phyloP scores from a whole-genome alignment of 2,113 vertebrate species.

The Larimichthys polyactis region DNA sequence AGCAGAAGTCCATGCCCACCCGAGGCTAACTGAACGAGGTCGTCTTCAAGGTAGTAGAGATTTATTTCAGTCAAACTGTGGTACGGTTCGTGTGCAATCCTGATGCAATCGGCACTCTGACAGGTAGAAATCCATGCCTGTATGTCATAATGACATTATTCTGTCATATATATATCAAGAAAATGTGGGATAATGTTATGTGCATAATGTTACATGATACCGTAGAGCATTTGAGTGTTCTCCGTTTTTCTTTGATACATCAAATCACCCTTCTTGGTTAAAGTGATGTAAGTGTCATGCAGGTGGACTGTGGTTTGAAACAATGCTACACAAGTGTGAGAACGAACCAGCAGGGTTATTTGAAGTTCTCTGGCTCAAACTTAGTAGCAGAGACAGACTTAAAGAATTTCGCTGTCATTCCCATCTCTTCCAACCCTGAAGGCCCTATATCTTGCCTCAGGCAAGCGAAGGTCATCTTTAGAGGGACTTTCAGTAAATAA shows the following conservation, averaged over 20 bases:
- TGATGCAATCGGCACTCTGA: not conserved
- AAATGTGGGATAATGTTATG: not conserved
- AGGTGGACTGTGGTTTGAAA: not conserved
- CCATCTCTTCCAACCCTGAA: not conserved
- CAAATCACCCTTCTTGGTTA: not conserved
- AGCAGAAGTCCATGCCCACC: not conserved
- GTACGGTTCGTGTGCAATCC: not conserved
- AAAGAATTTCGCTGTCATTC: slow-evolving; percentile 1
- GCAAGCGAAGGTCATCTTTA: slow-evolving; percentile 31
- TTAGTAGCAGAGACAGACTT: not conserved
- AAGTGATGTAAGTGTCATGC: not conserved
- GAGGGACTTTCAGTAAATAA: slow-evolving; percentile 34
- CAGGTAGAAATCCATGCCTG: not conserved
- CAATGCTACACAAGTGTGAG: not conserved
- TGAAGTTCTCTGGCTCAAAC: not conserved
- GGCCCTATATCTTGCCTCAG: not conserved
- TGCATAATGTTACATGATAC: not conserved
- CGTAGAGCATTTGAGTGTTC: not conserved
- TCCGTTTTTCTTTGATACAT: not conserved
- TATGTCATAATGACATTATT: not conserved
- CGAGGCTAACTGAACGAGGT: not conserved
- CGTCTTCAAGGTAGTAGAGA: not conserved
- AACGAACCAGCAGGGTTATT: not conserved
- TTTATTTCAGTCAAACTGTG: not conserved
- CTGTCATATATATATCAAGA: not conserved